These are phyloP conservation scores for Crax fasciolata DNA, from an alignment of 2,797 vertebrate genomes.

Conservation along the genomic window DNA sequence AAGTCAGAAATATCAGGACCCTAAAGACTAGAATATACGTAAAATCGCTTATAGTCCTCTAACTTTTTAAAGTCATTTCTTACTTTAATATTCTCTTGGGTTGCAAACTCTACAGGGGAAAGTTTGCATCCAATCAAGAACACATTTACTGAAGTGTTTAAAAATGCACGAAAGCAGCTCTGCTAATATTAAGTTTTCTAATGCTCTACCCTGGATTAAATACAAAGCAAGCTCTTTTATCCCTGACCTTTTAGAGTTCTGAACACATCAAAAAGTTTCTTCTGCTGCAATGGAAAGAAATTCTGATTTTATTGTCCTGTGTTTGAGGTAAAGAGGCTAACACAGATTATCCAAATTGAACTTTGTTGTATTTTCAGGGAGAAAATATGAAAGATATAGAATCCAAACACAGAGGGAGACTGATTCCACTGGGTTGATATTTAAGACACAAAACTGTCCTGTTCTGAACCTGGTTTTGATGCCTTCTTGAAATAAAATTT, in stretches of 20 bases:
- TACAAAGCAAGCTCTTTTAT: slow-evolving; percentile 64
- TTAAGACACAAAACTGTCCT: not conserved
- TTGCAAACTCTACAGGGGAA: slow-evolving; percentile 55
- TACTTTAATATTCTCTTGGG: slow-evolving; percentile 60
- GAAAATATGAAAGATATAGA: not conserved
- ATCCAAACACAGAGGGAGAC: not conserved
- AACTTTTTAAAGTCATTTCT: slow-evolving; percentile 63
- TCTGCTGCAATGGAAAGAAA: not conserved
- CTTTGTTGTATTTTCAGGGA: not conserved
- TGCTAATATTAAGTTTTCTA: slow-evolving; percentile 68
- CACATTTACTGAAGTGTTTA: slow-evolving; percentile 57
- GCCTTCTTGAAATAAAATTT: not conserved
- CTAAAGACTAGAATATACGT: slow-evolving; percentile 57
- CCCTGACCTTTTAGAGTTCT: slow-evolving; percentile 53
- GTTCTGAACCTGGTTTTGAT: rapidly evolving
- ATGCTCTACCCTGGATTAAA: slow-evolving; percentile 55
- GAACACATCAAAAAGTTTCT: slow-evolving; percentile 57
- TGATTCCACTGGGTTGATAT: not conserved
- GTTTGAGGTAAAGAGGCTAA: not conserved
- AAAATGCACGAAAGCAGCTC: slow-evolving; percentile 50
- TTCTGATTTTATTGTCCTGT: slow-evolving; percentile 12
- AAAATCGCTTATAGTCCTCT: slow-evolving; percentile 51
- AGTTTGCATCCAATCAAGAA: slow-evolving; percentile 69
- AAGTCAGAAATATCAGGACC: slow-evolving; percentile 53
- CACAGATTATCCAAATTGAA: not conserved